Evolutionary conservation across 1,140 invertebrate genomes (phyloP).

Genomic region (Periplaneta americana): DNA sequence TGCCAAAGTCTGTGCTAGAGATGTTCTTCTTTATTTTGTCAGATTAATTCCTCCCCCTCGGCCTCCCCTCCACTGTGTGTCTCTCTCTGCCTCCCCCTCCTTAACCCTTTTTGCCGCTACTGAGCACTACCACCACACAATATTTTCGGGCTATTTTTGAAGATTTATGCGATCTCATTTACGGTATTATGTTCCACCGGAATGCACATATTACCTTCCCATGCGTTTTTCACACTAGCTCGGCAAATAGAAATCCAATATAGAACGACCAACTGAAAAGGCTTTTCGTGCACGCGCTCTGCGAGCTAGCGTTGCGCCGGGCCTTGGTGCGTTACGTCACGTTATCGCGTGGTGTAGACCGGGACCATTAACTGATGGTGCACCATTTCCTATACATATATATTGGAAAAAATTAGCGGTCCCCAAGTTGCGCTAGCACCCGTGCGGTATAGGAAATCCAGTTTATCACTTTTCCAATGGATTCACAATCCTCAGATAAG

Average conservation of each 20-base stretch:
- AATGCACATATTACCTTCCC: slow-evolving; percentile 22
- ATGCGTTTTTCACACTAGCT: slow-evolving; percentile 15
- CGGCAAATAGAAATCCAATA: slow-evolving; percentile 21
- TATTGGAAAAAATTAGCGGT: neutral
- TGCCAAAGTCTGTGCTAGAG: neutral
- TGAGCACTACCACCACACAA: slow-evolving; percentile 12
- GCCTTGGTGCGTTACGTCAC: neutral
- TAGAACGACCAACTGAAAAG: neutral
- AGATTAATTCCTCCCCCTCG: neutral
- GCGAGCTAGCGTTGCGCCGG: neutral
- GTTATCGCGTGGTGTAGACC: neutral
- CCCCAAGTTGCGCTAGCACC: neutral
- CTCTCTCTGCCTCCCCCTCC: neutral
- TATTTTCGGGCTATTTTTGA: slow-evolving; percentile 19
- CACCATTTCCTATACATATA: neutral
- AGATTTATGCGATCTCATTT: slow-evolving; percentile 21
- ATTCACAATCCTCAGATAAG: neutral
- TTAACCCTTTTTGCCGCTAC: neutral
- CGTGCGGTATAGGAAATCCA: neutral
- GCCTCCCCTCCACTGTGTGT: too few species aligned
- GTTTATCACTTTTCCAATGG: slow-evolving; percentile 11
- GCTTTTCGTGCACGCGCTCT: neutral
- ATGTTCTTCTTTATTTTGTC: neutral
- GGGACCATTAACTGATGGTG: neutral
- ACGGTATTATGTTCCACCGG: slow-evolving; percentile 22